Evolutionary conservation across 2,113 vertebrate genomes (phyloP).

Genomic region (Capreolus pygargus): DNA sequence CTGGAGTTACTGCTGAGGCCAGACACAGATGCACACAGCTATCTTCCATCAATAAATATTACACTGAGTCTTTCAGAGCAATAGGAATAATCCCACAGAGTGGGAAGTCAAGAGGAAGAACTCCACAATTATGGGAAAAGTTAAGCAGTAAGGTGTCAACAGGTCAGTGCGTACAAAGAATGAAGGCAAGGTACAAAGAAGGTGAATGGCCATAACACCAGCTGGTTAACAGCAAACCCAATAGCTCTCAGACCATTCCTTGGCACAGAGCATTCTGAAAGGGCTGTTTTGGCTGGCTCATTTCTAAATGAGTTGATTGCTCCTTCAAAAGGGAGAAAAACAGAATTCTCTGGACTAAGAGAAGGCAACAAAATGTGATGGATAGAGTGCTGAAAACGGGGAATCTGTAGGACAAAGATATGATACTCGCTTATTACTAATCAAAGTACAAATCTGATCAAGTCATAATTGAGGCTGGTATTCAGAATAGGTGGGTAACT

Average conservation of each 20-base stretch:
- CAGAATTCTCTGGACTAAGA: neutral
- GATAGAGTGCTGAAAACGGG: neutral
- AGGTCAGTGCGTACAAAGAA: neutral
- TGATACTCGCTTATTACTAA: neutral
- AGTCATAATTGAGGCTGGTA: neutral
- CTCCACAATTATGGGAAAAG: neutral
- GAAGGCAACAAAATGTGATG: neutral
- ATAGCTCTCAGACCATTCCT: neutral
- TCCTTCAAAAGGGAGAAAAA: slow-evolving; percentile 35
- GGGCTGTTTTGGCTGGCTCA: neutral
- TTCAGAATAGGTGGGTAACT: neutral
- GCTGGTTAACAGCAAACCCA: neutral
- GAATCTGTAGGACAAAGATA: neutral
- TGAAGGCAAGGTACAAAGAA: neutral
- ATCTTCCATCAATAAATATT: neutral
- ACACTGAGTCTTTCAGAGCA: neutral
- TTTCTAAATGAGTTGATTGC: neutral
- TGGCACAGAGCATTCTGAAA: neutral
- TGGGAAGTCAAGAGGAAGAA: neutral
- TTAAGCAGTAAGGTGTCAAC: neutral
- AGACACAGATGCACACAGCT: neutral
- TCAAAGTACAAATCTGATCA: neutral
- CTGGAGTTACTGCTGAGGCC: neutral
- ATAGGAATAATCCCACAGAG: neutral
- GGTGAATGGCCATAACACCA: neutral